phyloP scores from a whole-genome alignment of 2,888 invertebrate species.

The Andrena hattorfiana region DNA sequence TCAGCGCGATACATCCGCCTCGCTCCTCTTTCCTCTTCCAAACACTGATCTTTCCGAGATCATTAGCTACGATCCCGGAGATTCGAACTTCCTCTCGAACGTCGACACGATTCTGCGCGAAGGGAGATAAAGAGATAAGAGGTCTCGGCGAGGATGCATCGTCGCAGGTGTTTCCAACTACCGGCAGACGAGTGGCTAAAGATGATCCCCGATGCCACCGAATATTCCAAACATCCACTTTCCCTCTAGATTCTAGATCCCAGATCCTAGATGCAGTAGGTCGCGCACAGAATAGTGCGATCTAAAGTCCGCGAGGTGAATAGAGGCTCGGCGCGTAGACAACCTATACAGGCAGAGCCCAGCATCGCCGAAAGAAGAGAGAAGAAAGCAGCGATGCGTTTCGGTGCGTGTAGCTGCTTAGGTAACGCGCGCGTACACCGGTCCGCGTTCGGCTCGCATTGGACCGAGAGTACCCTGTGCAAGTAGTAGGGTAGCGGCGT shows the following conservation, averaged over 20 bases:
- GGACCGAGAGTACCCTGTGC: constrained; percentile 19
- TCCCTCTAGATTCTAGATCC: background rate
- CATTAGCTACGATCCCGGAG: no score
- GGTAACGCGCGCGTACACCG: constrained; percentile 41
- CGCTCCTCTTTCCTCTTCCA: constrained; percentile 27
- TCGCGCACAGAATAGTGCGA: background rate
- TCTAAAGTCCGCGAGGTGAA: background rate
- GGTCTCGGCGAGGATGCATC: no score
- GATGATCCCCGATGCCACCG: no score
- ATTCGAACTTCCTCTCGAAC: no score
- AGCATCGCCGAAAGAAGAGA: background rate
- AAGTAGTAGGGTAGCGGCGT: constrained; percentile 2
- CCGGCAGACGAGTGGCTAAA: no score
- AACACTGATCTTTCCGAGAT: no score
- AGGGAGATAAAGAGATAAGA: no score
- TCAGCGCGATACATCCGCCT: constrained; percentile 51
- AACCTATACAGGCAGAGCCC: background rate
- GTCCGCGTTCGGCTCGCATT: constrained; percentile 38
- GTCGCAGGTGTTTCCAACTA: no score
- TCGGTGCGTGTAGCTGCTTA: constrained; percentile 35
- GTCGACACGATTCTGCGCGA: no score
- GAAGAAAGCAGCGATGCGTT: constrained; percentile 50
- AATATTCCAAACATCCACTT: no score
- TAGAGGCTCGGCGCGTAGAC: background rate
- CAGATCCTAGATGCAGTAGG: constrained; percentile 1